A percentile compares a stretch with the other conserved stretches of the same genome.
Evolutionary conservation across 2,797 vertebrate genomes (phyloP).

Genomic region (Ctenopoma kingsleyae): DNA sequence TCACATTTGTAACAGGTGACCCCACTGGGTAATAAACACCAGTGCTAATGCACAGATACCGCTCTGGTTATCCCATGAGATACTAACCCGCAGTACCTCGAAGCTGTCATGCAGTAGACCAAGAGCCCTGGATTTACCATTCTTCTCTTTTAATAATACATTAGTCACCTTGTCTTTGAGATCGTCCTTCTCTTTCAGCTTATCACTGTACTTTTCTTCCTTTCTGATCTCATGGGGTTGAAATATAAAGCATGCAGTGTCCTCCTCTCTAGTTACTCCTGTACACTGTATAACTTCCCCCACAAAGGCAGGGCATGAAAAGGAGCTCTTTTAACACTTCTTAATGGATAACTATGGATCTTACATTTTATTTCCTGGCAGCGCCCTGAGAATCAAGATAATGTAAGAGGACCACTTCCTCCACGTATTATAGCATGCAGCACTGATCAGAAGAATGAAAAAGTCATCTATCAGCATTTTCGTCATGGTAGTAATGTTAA

Average conservation of each 20-base stretch:
- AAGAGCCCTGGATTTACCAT: constrained; percentile 1
- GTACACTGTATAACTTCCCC: constrained; percentile 12
- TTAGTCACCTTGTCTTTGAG: constrained; percentile 2
- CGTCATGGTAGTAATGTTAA: not conserved
- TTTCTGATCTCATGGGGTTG: constrained; percentile 8
- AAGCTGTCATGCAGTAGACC: constrained; percentile 1
- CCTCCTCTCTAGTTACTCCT: constrained; percentile 22
- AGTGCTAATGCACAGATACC: constrained; percentile 19
- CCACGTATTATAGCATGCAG: constrained; percentile 2
- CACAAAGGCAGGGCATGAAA: constrained; percentile 11
- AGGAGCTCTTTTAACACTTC: constrained; percentile 41
- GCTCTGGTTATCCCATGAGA: constrained; percentile 10
- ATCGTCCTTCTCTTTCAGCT: not conserved
- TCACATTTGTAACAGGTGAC: constrained; percentile 17
- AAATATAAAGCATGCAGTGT: constrained; percentile 2
- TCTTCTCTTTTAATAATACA: not conserved
- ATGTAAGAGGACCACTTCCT: constrained; percentile 24
- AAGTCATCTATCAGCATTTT: not conserved
- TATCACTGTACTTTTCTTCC: constrained; percentile 8
- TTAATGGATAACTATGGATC: constrained; percentile 58
- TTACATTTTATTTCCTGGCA: constrained; percentile 56
- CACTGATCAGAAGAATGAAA: not conserved
- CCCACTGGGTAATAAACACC: constrained; percentile 31
- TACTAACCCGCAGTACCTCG: constrained; percentile 8
- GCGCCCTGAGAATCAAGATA: constrained; percentile 22